Base-by-base conservation (phyloP, 2,888 invertebrate species). In the Lucinisca nassula region DNA sequence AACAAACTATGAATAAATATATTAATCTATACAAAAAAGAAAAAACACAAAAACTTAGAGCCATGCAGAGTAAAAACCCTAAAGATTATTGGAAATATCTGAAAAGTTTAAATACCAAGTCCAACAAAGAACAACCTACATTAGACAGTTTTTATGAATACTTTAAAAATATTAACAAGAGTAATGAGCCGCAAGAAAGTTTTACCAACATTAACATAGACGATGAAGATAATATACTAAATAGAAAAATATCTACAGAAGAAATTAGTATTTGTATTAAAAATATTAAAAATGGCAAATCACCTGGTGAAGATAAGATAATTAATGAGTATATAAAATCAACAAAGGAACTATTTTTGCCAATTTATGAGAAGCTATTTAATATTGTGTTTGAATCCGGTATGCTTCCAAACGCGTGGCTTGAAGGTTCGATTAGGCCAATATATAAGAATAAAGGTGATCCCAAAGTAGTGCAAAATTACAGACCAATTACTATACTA, bases 401-500 rank as follows among this genome's bases (percentile, higher is more conserved):
- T n/a, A 58, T 51, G 30, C 0, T 80, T 14, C 40, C 49, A 35
- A 58, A 81, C n/a, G 21, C 32, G 14, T 82, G 82, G 61, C 27
- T 24, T 10, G 35, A 55, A 45, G 82, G 75, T 32, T 27, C 37
- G 58, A 61, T 73, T 14, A 37, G 45, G 30, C 77, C 70, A 4
- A 82, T 82, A 17, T 82, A 82, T 49, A 82, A 75, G 49, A 58
- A 74, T 58, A 82, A 70, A 27, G 67, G 70, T 17, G 27, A 49
- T 40, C 24, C 24, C 4, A 82, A 30, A 17, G 3, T 30, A n/a
- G 32, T 51, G 17, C 24, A 51, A 21, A 82, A 77, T 49, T 76
- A 82, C 30, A 58, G 51, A 17, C 77, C 70, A n/a, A 67, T 82
- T 32, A 75, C 61, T 17, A n/a, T 82, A 24, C 14, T 67, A 14